Base-by-base conservation (phyloP, 1,140 invertebrate genomes). In the Atta colombica region DNA sequence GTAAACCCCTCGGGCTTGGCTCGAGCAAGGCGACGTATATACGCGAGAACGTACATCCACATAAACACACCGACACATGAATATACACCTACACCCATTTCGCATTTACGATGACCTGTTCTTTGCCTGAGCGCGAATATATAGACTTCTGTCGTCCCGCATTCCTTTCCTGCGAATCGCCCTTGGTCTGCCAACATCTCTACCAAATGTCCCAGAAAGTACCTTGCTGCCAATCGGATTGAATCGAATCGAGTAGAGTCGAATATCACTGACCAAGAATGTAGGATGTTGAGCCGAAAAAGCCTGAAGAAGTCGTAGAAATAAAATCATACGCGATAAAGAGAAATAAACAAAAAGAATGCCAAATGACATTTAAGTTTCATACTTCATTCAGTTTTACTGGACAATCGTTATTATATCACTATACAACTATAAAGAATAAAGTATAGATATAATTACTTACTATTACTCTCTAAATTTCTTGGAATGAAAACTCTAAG, bases 1-100 rank as follows among this genome's bases (percentile, higher is more conserved):
- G 94, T 93, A 95, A 95, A 92, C 94, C 94, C 94, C 93, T 92
- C 90, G 92, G 93, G 93, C 90, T 93, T 92, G 91, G 86, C 89
- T 90, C 86, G 86, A 80, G 65, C 89, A 88, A 90, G 86, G 86
- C 89, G 87, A 77, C 75, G 74, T 77, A 49, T 88, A 90, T 90
- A 88, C 55, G 65, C 21, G 75, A 74, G 74, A 60, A 63, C 63
- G 60, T 65, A 75, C 65, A 81, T 72, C 85, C 89, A 53, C 61
- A 18, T 66, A 74, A 45, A 65, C 78, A 60, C 63, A 49, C 16
- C 39, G 0, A 53, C 58, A 49, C 77, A 87, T 45, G n/a, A 45
- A 88, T 60, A 45, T 25, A 85, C 60, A 65, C 75, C 66, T 10
- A 85, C 77, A 84, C 55, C 81, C 71, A 49, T 51, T 39, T 60